These are phyloP conservation scores for Chironomus riparius DNA, from an alignment of 2,888 invertebrate genomes.

Conservation along the genomic window DNA sequence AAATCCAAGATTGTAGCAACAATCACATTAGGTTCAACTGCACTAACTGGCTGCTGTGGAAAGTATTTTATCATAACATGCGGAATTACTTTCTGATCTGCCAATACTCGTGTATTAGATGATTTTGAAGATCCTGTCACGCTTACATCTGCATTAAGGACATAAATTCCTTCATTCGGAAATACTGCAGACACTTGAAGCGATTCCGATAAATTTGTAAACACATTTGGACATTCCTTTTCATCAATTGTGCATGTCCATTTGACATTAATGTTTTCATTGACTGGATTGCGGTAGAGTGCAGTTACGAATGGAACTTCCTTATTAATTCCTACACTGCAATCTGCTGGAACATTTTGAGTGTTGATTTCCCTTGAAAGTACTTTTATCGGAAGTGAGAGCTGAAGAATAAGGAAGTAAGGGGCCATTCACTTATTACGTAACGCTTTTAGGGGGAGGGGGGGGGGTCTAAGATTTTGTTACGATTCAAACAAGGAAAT, in stretches of 20 bases:
- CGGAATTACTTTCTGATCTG: background rate
- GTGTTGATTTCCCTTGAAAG: background rate
- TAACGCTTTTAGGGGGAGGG: too few species aligned
- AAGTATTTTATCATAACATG: constrained; percentile 12
- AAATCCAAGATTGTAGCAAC: constrained; percentile 13
- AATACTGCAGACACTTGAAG: background rate
- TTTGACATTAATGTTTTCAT: background rate
- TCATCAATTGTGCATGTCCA: background rate
- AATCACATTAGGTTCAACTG: background rate
- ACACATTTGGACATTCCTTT: background rate
- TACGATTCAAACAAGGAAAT: background rate
- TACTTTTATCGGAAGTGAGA: background rate
- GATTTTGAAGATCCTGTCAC: background rate
- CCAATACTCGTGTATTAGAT: background rate
- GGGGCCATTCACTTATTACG: too few species aligned
- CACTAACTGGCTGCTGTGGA: constrained; percentile 8
- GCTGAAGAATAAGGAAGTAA: background rate
- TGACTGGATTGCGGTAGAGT: background rate
- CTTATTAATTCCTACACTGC: background rate
- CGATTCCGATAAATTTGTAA: background rate
- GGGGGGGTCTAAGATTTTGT: too few species aligned
- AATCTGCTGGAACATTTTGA: background rate
- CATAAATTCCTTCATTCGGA: background rate
- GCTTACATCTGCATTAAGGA: background rate
- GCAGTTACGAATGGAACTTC: constrained; percentile 2